Evolutionary conservation across 2,888 invertebrate species (phyloP).

Genomic region (Ophioninae sp.): DNA sequence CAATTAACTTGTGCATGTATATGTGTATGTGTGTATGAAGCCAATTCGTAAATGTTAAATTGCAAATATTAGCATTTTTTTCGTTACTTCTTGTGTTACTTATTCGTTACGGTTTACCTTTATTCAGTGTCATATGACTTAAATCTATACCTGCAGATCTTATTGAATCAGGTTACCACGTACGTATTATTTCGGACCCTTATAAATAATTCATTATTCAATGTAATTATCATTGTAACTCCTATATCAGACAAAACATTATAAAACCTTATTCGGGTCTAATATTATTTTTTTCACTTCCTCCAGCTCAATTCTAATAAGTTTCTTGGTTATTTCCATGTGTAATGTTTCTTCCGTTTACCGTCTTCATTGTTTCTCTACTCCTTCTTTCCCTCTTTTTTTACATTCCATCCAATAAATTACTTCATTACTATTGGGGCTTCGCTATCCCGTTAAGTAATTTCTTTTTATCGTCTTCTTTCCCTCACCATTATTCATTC

Average conservation of each 20-base stretch:
- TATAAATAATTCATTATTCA: conserved; percentile 75
- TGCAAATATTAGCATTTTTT: conserved; percentile 41
- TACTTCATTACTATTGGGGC: conserved; percentile 59
- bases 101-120: conserved; percentile 22
- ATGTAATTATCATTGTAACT: conserved; percentile 75
- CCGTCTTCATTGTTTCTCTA: conserved; percentile 47
- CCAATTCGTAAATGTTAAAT: conserved; percentile 54
- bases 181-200: conserved; percentile 66
- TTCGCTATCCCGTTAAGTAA: conserved; percentile 60
- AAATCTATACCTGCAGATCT: conserved; percentile 48
- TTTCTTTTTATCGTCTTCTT: conserved; percentile 63
- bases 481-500: conserved; percentile 71
- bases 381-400: conserved; percentile 49
- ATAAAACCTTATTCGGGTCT: conserved; percentile 77
- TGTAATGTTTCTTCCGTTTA: conserved; percentile 58
- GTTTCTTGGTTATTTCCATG: conserved; percentile 67
- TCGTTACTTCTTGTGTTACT: conserved; percentile 45
- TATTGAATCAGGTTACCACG: conserved; percentile 54
- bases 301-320: conserved; percentile 72
- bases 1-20: background rate
- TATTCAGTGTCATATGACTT: conserved; percentile 42
- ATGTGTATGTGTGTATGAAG: conserved; percentile 39
- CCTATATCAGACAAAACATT: conserved; percentile 79
- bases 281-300: conserved; percentile 68
- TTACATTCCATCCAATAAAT: conserved; percentile 61